These are phyloP conservation scores for Rousettus madagascariensis DNA, from an alignment of 2,797 vertebrate species.

Conservation along the genomic window DNA sequence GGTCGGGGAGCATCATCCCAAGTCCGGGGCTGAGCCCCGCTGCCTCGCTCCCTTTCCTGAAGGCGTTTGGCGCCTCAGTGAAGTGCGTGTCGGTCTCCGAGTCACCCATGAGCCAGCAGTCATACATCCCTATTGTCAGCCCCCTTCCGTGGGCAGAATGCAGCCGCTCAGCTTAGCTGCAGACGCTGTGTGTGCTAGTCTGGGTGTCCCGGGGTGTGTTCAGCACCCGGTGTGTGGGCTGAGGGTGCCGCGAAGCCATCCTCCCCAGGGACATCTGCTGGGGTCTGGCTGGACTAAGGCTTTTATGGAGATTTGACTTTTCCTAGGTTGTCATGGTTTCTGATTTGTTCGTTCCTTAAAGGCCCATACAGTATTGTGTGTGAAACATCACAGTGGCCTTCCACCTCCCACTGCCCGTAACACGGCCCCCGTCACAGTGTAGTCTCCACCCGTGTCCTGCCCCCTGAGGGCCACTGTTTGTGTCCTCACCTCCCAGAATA, in stretches of 20 bases:
- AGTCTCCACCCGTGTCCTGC: too few species aligned
- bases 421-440: accelerated
- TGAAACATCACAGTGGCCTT: neutral
- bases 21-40: neutral
- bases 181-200: neutral
- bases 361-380: neutral
- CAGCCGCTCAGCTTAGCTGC: neutral
- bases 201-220: neutral
- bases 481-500: neutral
- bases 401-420: neutral
- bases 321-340: neutral
- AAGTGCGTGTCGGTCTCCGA: neutral
- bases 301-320: neutral
- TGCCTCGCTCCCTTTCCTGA: neutral
- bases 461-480: neutral
- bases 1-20: neutral
- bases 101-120: neutral
- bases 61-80: neutral
- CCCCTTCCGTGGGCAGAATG: neutral
- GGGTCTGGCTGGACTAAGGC: neutral
- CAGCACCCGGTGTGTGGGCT: neutral
- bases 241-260: neutral
- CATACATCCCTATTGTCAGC: neutral
- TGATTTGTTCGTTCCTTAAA: neutral
- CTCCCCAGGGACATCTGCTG: neutral